Base-by-base conservation (phyloP, 2,888 invertebrate genomes). In the Fragum sueziense region DNA sequence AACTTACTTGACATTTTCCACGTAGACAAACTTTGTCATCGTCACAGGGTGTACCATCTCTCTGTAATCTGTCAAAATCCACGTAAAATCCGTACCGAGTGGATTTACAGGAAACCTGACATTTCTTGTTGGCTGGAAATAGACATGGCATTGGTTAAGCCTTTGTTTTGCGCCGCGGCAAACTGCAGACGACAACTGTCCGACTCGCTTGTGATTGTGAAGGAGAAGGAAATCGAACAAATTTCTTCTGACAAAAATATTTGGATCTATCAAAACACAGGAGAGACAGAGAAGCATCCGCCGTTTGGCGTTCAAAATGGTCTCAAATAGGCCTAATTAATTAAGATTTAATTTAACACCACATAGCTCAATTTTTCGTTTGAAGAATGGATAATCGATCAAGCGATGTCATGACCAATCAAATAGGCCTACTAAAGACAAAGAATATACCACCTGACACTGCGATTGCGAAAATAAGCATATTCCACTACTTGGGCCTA, bases 51-150 rank as follows among this genome's bases (percentile, higher is more conserved):
- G 65, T 51, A 2, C 78, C 81, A 62, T 81, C 81, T n/a, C 71
- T 70, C 22, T 78, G 41, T 0, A 67, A 52, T 7, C 77, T 57
- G 22, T 70, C 70, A 47, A 78, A 76, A 9, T 75, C 65, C 20
- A 65, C 29, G 29, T 68, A 57, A 57, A 81, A 81, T 9, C 75
- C 75, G 70, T 75, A 78, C 1, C 51, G 47, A 2, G 57, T 52
- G 41, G 81, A 70, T 52, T 75, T 72, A 51, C 81, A 81, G 20
- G 77, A 51, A 20, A 81, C 78, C 29, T 75, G 69, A 75, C 81
- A 81, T 69, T 72, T 72, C 17, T 70, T 76, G 22, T 71, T 4
- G 20, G 71, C 81, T 81, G 75, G 20, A 76, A 76, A 27, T 25
- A 27, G 11, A 67, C 33, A 41, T 52, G 2, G 31, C 9, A n/a